Base-by-base conservation (phyloP, 2,888 invertebrate genomes). In the Acleris laterana region DNA sequence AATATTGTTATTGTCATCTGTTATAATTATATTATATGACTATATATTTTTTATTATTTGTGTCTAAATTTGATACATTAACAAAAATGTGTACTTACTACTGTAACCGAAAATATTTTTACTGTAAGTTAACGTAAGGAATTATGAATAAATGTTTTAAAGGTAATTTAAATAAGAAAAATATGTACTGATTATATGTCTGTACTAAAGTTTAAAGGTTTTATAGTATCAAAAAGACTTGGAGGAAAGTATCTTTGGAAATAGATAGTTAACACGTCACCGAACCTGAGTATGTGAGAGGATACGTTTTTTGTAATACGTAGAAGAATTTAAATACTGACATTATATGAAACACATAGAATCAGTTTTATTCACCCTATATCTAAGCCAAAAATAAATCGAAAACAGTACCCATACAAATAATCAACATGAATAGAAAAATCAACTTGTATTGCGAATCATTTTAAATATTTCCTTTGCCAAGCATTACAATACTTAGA, bases 41-140 rank as follows among this genome's bases (percentile, higher is more conserved):
- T 53, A 42, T 11, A 7, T 56, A 25, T 20, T 19, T 48, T n/a
- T 49, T 57, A 17, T 57, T 28, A 50, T 19, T n/a, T 50, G 3
- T 13, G 38, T 38, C 38, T 13, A 38, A 25, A 59, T 59, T 59
- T 50, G n/a, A 17, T 50, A 32, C 44, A 5, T 46, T 13, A 38
- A 4, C 13, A 38, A 13, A n/a, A 62, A 11, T 62, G 19, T 56
- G 55, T 9, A 50, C 38, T n/a, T n/a, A n/a, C 17, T 3, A 20
- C 13, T 56, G 56, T 63, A 56, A 42, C 53, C n/a, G 25, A 56
- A 48, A 49, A 62, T 25, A 55, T 53, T 55, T 55, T 55, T 13
- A 49, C n/a, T 53, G 46, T 62, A 56, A 62, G 38, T 42, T 42
- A 62, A 48, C 17, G 25, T 57, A 42, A 51, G 28, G 50, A 42